phyloP scores from a whole-genome alignment of 2,888 invertebrate species.

The Euzetes globulus region DNA sequence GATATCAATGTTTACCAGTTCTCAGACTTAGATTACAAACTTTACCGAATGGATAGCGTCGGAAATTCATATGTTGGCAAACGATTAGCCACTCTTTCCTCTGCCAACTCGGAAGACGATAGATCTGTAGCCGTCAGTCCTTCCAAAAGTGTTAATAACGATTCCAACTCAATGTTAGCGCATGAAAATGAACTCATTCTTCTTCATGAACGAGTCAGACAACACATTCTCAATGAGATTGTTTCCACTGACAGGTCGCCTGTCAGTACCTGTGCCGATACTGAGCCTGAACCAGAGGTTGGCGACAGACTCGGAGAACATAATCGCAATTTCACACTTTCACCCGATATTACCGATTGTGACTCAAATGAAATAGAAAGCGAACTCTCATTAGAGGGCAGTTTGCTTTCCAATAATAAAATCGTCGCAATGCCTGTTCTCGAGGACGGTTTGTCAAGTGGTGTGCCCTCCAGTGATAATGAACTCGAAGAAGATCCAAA shows the following conservation, averaged over 20 bases:
- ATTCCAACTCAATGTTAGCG: slow-evolving; percentile 32
- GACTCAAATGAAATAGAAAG: slow-evolving; percentile 82
- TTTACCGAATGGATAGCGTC: slow-evolving; percentile 57
- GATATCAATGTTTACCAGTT: slow-evolving; percentile 35
- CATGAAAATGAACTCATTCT: slow-evolving; percentile 39
- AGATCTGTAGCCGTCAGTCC: slow-evolving; percentile 6
- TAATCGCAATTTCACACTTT: slow-evolving; percentile 69
- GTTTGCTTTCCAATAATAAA: slow-evolving; percentile 50
- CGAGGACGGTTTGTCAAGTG: slow-evolving; percentile 87
- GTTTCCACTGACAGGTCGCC: slow-evolving; percentile 49
- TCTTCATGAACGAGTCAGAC: slow-evolving; percentile 40
- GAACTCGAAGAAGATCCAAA: slow-evolving; percentile 1
- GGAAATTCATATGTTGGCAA: slow-evolving; percentile 71
- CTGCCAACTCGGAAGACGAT: slow-evolving; percentile 37
- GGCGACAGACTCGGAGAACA: slow-evolving; percentile 45
- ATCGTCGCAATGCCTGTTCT: slow-evolving; percentile 66
- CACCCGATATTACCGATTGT: slow-evolving; percentile 86
- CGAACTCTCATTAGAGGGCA: slow-evolving; percentile 58
- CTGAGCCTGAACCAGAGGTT: slow-evolving; percentile 53
- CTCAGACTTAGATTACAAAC: slow-evolving; percentile 61
- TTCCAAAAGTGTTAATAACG: slow-evolving; percentile 26
- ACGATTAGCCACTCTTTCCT: slow-evolving; percentile 56
- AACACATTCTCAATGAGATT: slow-evolving; percentile 46
- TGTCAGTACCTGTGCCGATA: slow-evolving; percentile 48
- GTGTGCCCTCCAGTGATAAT: slow-evolving; percentile 46